Conservation (phyloP, 2,113 vertebrate species). For the Tachuris rubrigastra region DNA sequence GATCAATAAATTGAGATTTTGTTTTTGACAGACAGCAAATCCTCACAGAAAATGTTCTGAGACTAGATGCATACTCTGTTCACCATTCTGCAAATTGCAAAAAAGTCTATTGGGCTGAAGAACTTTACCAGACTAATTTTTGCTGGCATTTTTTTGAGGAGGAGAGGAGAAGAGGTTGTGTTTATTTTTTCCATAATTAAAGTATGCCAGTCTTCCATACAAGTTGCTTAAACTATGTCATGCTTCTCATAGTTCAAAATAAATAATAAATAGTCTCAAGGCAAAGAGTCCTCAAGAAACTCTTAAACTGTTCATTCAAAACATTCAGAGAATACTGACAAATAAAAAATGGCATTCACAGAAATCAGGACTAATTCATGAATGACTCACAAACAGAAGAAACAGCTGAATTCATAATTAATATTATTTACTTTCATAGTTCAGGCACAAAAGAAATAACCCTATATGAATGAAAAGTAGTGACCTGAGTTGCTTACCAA, state of each 20-base stretch:
- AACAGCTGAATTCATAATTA: conserved; percentile 3
- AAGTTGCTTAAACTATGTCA: background rate
- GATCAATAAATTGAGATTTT: background rate
- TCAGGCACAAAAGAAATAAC: background rate
- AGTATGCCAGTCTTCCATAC: background rate
- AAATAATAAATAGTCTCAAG: background rate
- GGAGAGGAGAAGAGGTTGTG: too few species aligned
- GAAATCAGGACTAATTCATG: conserved; percentile 17
- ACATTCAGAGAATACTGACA: background rate
- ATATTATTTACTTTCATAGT: background rate
- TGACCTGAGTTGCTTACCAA: background rate
- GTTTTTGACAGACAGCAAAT: background rate
- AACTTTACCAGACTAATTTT: background rate
- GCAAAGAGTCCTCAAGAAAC: background rate
- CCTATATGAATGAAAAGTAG: background rate
- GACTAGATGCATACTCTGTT: background rate
- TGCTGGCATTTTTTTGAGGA: background rate
- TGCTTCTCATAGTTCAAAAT: background rate
- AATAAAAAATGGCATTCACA: conserved; percentile 17
- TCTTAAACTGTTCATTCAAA: background rate
- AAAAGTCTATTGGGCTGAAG: background rate
- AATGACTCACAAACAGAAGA: conserved; percentile 42
- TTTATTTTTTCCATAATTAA: background rate
- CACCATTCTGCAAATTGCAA: background rate
- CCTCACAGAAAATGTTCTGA: background rate